Evolutionary conservation across 2,888 invertebrate species (phyloP), one percentile per base, ranked within the genome.

Genomic region (Electrophaes corylata): DNA sequence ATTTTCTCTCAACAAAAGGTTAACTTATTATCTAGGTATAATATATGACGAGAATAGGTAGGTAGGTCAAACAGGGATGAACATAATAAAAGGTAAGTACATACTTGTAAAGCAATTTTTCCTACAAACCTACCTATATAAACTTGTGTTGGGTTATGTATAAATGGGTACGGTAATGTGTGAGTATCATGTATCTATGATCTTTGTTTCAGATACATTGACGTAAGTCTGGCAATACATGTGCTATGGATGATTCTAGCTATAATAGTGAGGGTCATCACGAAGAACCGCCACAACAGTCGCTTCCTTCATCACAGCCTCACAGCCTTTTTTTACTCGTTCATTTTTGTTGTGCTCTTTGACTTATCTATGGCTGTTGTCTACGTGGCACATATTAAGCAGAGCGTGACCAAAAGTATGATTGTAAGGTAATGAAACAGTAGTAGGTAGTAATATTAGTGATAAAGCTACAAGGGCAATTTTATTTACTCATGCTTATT

Each of bases 321-420:
- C 5, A 35, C 39, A 0, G 10, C 70, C 0, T 81, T 80, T 48
- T 79, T 81, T 47, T 81, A 75, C 52, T 33, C 53, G 0, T 72
- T 70, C 14, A 39, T 81, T 0, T 64, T 69, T 8, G 67, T 87
- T 1, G 54, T 78, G 0, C 41, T 74, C 14, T 88, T 84, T 35
- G 90, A 91, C 43, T 8, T 83, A 0, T 86, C 88, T 0, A 87
- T 90, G 87, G 89, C 78, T 0, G 73, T 86, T 0, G 77, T 88
- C 0, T 88, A 88, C 58, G 69, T 86, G 8, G 75, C 85, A 0
- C 83, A 90, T 48, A 86, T 91, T 6, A 83, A 83, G 47, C 83
- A 86, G 41, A 85, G 87, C 57, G 59, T 90, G 53, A 86, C 84
- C 2, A 84, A 81, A 40, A 81, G 78, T 10, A 89, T 88, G 88